A percentile compares a stretch with the other conserved stretches of the same genome.
These are phyloP conservation scores for Nerophis ophidion DNA, from an alignment of 2,113 vertebrate species.

Conservation along the genomic window DNA sequence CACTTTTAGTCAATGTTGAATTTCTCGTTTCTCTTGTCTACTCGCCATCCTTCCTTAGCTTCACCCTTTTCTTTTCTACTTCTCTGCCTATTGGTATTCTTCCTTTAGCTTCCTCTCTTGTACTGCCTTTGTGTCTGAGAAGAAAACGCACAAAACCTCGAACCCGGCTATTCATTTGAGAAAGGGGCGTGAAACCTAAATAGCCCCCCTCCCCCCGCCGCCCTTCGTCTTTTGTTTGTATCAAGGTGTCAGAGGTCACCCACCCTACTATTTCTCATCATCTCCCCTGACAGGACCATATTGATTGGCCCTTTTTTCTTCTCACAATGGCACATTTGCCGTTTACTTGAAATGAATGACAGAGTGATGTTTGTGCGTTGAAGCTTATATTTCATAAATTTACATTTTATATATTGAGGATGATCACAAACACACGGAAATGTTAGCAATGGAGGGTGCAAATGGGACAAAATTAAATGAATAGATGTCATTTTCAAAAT, in stretches of 20 bases:
- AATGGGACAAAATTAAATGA: too few species aligned
- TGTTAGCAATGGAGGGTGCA: too few species aligned
- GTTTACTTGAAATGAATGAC: background rate
- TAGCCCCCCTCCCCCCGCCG: conserved; percentile 9
- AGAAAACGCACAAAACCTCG: conserved; percentile 35
- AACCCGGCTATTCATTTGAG: conserved; percentile 29
- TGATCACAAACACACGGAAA: too few species aligned
- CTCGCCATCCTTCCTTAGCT: conserved; percentile 7
- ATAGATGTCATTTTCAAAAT: too few species aligned
- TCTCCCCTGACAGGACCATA: conserved; percentile 28
- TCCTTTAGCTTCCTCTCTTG: conserved; percentile 12
- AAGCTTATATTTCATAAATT: too few species aligned
- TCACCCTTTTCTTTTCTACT: conserved; percentile 20
- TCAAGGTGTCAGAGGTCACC: conserved; percentile 40
- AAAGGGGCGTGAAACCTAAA: conserved; percentile 42
- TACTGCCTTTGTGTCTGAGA: conserved; percentile 8
- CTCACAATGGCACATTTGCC: background rate
- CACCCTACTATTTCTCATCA: conserved; percentile 33
- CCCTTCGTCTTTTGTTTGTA: conserved; percentile 25
- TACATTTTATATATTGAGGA: too few species aligned
- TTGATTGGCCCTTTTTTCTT: conserved; percentile 27
- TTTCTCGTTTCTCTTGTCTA: conserved; percentile 12
- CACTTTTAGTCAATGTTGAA: conserved; percentile 52
- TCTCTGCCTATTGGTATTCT: conserved; percentile 34
- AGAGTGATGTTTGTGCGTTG: too few species aligned